phyloP scores from a whole-genome alignment of 2,113 vertebrate species.

The Chitala chitala region DNA sequence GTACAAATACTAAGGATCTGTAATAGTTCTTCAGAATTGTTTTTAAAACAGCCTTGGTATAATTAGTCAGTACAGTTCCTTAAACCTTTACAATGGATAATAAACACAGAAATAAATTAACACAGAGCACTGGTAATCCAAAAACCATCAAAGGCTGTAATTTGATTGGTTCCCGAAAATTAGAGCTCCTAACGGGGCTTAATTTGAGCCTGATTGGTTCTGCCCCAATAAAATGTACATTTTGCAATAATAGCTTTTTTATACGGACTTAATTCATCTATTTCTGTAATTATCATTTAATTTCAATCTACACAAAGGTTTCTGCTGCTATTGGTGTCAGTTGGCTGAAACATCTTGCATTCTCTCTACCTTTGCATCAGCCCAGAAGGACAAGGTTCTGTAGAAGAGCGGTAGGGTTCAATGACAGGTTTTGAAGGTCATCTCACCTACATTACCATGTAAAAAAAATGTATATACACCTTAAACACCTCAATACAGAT shows the following conservation, averaged over 20 bases:
- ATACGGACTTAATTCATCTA: neutral
- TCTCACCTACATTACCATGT: neutral
- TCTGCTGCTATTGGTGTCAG: neutral
- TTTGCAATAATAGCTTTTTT: constrained; percentile 13
- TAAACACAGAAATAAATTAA: constrained; percentile 13
- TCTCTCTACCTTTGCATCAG: neutral
- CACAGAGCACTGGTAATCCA: neutral
- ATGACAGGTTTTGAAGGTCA: neutral
- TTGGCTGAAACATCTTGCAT: neutral
- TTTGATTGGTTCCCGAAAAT: constrained; percentile 3
- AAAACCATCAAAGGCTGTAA: neutral
- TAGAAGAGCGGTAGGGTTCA: neutral
- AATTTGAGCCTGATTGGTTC: constrained; percentile 15
- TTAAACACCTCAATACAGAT: neutral
- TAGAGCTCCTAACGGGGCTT: neutral
- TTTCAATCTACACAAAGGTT: neutral
- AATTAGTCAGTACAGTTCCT: neutral
- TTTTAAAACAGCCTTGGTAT: neutral
- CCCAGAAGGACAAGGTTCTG: neutral
- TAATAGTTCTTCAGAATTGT: neutral
- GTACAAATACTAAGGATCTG: neutral
- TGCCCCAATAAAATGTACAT: constrained; percentile 12
- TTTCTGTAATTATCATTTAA: neutral
- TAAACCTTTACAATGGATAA: neutral
- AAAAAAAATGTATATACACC: neutral